A percentile compares a stretch with the other conserved stretches of the same genome.
These are phyloP conservation scores for Bothrops jararaca DNA, from an alignment of 2,113 vertebrate species.

Conservation along the genomic window DNA sequence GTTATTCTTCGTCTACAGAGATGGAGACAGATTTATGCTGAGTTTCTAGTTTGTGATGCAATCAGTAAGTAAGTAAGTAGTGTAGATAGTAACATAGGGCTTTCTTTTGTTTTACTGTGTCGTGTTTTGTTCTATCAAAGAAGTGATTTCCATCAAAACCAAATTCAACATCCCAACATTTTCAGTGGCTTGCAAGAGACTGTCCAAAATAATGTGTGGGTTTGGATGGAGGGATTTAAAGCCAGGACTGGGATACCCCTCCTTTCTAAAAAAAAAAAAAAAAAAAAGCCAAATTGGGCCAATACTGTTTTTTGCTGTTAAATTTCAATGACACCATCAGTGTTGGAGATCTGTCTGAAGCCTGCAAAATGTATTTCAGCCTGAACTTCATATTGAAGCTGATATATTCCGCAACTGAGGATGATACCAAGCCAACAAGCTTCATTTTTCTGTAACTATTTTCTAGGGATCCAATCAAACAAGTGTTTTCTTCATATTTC, in stretches of 20 bases:
- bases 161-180: neutral
- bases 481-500: slow-evolving; percentile 25
- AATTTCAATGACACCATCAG: neutral
- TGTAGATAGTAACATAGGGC: neutral
- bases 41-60: neutral
- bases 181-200: neutral
- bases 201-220: neutral
- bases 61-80: neutral
- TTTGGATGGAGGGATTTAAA: neutral
- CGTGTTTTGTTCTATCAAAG: neutral
- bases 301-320: neutral
- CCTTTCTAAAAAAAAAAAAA: neutral
- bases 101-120: neutral
- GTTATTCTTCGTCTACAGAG: neutral
- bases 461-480: neutral
- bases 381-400: neutral
- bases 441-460: neutral
- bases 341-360: neutral
- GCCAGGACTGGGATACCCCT: neutral
- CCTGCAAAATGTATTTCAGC: neutral
- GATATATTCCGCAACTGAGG: neutral
- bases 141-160: neutral
- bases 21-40: neutral
- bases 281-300: neutral
- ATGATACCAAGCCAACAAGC: slow-evolving; percentile 29